phyloP scores from a whole-genome alignment of 1,140 invertebrate species.

The Heliconius hewitsoni region DNA sequence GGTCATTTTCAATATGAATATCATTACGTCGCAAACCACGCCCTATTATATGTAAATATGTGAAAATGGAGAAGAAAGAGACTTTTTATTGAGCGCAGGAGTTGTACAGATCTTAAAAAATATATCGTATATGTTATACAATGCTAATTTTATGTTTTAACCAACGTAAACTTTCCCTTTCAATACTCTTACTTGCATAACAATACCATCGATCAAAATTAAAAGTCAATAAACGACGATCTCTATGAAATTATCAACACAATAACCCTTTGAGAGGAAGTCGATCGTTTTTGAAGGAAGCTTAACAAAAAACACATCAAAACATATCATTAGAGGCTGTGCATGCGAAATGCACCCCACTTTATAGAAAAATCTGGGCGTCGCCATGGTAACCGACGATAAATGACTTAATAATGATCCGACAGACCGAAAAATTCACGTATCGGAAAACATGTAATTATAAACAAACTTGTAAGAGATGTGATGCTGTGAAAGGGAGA shows the following conservation, averaged over 20 bases:
- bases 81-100: too few species aligned
- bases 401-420: conserved; percentile 75
- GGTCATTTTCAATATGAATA: too few species aligned
- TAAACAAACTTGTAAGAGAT: conserved; percentile 51
- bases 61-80: too few species aligned
- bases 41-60: too few species aligned
- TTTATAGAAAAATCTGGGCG: conserved; percentile 57
- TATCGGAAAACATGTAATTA: conserved; percentile 76
- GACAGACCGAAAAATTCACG: conserved; percentile 61
- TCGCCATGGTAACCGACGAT: conserved; percentile 63
- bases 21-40: too few species aligned
- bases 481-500: conserved; percentile 41
- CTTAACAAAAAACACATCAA: conserved; percentile 33
- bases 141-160: neutral
- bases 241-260: conserved; percentile 5
- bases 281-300: conserved; percentile 3
- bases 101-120: too few species aligned
- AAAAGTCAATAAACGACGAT: conserved; percentile 27
- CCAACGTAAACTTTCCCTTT: neutral
- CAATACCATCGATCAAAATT: conserved; percentile 25
- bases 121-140: too few species aligned
- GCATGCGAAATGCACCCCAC: conserved; percentile 53
- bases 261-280: conserved; percentile 4
- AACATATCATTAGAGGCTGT: conserved; percentile 54
- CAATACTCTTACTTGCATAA: neutral